Percentiles rank a stretch among this genome's conserved stretches.
Conservation (phyloP, 2,888 invertebrate species). For the Girardia tigrina region DNA sequence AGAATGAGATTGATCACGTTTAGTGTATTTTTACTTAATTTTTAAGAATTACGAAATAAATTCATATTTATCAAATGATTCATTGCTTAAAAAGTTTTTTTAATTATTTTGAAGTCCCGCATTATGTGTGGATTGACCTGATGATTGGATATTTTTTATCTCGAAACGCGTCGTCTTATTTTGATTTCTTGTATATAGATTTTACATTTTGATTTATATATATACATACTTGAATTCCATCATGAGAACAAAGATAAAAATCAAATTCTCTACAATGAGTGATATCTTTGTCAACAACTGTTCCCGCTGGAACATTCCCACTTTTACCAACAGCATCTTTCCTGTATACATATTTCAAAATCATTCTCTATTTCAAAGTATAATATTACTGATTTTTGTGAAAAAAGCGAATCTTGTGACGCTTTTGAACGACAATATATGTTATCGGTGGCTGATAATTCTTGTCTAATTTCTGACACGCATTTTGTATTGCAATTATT, state of each 20-base stretch:
- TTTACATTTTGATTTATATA: neutral
- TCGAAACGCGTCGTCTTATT: too few species aligned
- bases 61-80: too few species aligned
- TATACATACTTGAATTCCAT: constrained; percentile 35
- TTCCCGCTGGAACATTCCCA: constrained; percentile 37
- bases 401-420: constrained; percentile 37
- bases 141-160: too few species aligned
- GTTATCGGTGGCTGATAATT: constrained; percentile 37
- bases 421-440: constrained; percentile 37
- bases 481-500: constrained; percentile 35
- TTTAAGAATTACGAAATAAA: too few species aligned
- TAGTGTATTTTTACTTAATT: too few species aligned
- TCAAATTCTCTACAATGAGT: constrained; percentile 37
- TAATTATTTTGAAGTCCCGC: too few species aligned
- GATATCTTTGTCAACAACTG: constrained; percentile 36
- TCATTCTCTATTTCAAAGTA: neutral
- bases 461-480: constrained; percentile 33
- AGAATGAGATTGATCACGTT: too few species aligned
- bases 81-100: too few species aligned
- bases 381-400: constrained; percentile 19
- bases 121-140: too few species aligned
- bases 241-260: constrained; percentile 37
- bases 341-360: neutral
- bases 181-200: neutral
- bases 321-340: constrained; percentile 31